phyloP scores from a whole-genome alignment of 2,888 invertebrate species.

The Scaeva pyrastri region DNA sequence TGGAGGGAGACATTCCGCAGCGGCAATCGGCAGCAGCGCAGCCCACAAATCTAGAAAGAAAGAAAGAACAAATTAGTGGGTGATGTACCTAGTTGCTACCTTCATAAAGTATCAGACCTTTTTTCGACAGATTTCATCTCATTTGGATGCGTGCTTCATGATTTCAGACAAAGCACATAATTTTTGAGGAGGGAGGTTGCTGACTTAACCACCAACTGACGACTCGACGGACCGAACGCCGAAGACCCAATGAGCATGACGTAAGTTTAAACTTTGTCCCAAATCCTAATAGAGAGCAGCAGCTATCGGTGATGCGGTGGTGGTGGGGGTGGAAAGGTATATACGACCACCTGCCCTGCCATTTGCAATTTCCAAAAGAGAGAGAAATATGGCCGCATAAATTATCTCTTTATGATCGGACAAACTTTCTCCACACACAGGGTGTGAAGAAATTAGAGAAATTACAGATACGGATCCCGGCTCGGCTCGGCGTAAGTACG shows the following conservation, averaged over 20 bases:
- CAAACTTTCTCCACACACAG: conserved; percentile 76
- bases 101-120: conserved; percentile 43
- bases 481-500: too few species aligned
- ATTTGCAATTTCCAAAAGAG: conserved; percentile 48
- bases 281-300: conserved; percentile 2
- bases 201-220: too few species aligned
- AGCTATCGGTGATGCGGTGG: too few species aligned
- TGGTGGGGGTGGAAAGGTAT: background rate
- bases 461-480: conserved; percentile 73
- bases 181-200: conserved; percentile 30
- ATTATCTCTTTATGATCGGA: conserved; percentile 74
- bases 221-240: background rate
- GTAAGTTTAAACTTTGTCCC: conserved; percentile 32
- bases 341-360: conserved; percentile 66
- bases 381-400: conserved; percentile 74
- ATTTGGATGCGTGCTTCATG: conserved; percentile 64
- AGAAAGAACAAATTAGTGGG: conserved; percentile 38
- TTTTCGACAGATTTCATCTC: conserved; percentile 64
- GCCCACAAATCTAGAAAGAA: conserved; percentile 1
- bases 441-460: conserved; percentile 76
- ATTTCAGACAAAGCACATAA: conserved; percentile 63
- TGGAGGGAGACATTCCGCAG: conserved; percentile 24
- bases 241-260: conserved; percentile 69
- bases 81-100: conserved; percentile 12
- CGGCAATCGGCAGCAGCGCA: background rate